Conservation (phyloP, 2,113 vertebrate genomes). For the Sciurus niger region DNA sequence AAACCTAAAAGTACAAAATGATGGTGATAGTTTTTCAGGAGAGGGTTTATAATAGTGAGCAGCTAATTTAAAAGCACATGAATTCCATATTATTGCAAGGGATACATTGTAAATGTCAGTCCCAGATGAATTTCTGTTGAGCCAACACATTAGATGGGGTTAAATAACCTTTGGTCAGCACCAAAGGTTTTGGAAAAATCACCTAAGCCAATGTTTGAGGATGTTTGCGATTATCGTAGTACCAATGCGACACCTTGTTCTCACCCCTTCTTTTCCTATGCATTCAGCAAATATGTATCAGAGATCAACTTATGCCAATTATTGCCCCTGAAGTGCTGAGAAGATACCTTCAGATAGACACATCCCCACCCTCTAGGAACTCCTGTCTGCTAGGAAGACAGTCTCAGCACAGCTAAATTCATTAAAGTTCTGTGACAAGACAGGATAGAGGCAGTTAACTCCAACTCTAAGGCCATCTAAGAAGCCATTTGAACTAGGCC, state of each 20-base stretch:
- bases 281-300: not conserved
- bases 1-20: constrained; percentile 22
- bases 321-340: not conserved
- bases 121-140: not conserved
- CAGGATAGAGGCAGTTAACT: not conserved
- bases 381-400: not conserved
- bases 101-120: constrained; percentile 22
- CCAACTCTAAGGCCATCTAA: not conserved
- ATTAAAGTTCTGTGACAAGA: not conserved
- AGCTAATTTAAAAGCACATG: constrained; percentile 35
- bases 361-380: not conserved
- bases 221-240: not conserved
- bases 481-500: not conserved
- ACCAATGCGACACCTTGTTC: not conserved
- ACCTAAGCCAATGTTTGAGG: not conserved
- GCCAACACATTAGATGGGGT: not conserved
- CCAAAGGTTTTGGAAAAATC: not conserved
- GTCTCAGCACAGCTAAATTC: not conserved
- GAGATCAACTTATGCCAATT: not conserved
- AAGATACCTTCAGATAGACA: not conserved
- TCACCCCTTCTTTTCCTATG: not conserved
- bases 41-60: not conserved
- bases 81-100: constrained; percentile 29
- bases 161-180: not conserved
- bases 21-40: constrained; percentile 14